phyloP scores from a whole-genome alignment of 53 echinoderm and acorn worm genomes.

The Echinarachnius parma region DNA sequence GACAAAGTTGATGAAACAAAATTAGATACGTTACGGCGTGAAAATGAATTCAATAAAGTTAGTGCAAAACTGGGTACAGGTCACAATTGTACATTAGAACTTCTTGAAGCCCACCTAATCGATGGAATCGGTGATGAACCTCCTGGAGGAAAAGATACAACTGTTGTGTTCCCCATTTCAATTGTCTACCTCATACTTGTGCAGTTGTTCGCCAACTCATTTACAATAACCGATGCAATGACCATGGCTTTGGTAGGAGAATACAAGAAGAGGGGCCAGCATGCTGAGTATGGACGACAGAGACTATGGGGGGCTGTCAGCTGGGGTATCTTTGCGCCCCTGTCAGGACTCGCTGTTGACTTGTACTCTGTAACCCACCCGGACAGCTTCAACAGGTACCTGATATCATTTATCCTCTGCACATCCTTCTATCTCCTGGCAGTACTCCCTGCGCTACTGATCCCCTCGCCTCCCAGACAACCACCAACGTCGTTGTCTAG shows the following conservation, averaged over 20 bases:
- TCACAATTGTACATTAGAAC: no score
- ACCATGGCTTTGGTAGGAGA: conserved; percentile 48
- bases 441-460: neutral
- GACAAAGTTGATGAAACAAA: no score
- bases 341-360: conserved; percentile 57
- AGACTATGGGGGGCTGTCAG: conserved; percentile 66
- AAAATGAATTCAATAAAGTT: no score
- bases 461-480: conserved; percentile 10
- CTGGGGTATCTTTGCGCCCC: conserved; percentile 51
- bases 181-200: no score
- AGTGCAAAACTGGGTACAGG: no score
- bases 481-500: conserved; percentile 47
- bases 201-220: no score
- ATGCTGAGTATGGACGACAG: conserved; percentile 54
- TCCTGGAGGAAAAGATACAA: no score
- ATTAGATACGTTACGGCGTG: no score
- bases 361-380: conserved; percentile 5
- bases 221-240: no score
- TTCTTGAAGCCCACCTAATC: no score
- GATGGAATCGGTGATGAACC: no score
- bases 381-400: conserved; percentile 21
- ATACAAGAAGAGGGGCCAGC: conserved; percentile 23
- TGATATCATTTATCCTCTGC: conserved; percentile 16
- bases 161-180: no score
- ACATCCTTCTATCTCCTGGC: conserved; percentile 5